A percentile compares a stretch with the other conserved stretches of the same genome.
phyloP scores from a whole-genome alignment of 2,797 vertebrate genomes.

The Helarctos malayanus region DNA sequence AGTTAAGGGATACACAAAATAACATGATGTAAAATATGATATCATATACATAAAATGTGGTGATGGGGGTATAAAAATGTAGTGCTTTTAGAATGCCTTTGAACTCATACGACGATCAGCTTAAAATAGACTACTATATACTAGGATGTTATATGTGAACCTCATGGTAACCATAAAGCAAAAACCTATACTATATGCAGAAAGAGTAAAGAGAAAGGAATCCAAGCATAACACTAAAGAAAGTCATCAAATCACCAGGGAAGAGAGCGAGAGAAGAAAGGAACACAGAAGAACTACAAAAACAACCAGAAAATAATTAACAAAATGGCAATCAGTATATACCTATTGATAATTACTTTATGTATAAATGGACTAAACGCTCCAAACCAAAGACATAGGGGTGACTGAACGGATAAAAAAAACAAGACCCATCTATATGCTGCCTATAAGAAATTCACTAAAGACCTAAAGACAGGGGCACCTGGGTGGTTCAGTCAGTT shows the following conservation, averaged over 20 bases:
- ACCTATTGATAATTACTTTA: background rate
- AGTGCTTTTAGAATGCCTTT: background rate
- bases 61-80: background rate
- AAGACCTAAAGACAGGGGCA: background rate
- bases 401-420: background rate
- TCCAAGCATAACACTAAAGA: background rate
- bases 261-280: background rate
- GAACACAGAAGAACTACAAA: background rate
- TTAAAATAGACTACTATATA: background rate
- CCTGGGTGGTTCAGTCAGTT: background rate
- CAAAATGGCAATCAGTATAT: background rate
- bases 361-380: background rate
- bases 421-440: background rate
- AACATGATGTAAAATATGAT: background rate
- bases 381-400: background rate
- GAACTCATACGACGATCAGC: background rate
- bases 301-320: background rate
- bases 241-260: background rate
- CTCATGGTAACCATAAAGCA: background rate
- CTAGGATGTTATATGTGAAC: background rate
- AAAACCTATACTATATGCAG: background rate
- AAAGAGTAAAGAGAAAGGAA: background rate
- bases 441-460: background rate
- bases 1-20: background rate
- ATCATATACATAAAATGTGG: background rate